Evolutionary conservation across 2,888 invertebrate genomes (phyloP), one percentile per base, ranked within the genome.

Genomic region (Chaetoderma sp.): DNA sequence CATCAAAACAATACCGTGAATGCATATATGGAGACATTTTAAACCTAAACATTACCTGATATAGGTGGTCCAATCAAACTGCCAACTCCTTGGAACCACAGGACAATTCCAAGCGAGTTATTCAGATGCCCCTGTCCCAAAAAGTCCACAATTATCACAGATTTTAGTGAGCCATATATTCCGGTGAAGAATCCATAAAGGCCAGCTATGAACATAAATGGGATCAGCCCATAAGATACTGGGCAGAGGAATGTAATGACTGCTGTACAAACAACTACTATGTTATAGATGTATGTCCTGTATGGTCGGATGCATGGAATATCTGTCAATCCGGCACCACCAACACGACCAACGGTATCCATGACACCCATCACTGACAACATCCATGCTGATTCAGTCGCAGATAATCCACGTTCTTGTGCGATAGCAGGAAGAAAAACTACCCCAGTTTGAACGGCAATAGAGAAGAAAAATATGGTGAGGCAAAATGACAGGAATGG

Each of bases 311-410:
- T n/a, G n/a, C n/a, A n/a, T n/a, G n/a, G n/a, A n/a, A n/a, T 65
- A 80, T 80, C 81, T 63, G 78, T 73, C n/a, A 81, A 30, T 16
- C 78, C 77, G 25, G 79, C 78, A 16, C 79, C 81, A 18, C 76
- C 55, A 13, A 77, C 57, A 16, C 71, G 69, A 8, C 78, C 78
- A 5, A 80, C n/a, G 66, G 56, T 76, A 73, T 50, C 78, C 76
- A 30, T 74, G 71, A n/a, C 81, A 79, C 23, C 80, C 63, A 23
- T 79, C 68, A 59, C 80, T 79, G n/a, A 81, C 78, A 18, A 78
- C 63, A 0, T 80, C 68, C 1, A 81, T 78, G 3, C 79, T 78
- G 57, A 80, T 81, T 72, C 80, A 80, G 1, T 79, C 76, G 4
- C 78, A 71, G 54, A 77, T 79, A 6, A 73, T 68, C 13, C 81